Evolutionary conservation across 2,113 vertebrate species (phyloP).

Genomic region (Setophaga coronata): DNA sequence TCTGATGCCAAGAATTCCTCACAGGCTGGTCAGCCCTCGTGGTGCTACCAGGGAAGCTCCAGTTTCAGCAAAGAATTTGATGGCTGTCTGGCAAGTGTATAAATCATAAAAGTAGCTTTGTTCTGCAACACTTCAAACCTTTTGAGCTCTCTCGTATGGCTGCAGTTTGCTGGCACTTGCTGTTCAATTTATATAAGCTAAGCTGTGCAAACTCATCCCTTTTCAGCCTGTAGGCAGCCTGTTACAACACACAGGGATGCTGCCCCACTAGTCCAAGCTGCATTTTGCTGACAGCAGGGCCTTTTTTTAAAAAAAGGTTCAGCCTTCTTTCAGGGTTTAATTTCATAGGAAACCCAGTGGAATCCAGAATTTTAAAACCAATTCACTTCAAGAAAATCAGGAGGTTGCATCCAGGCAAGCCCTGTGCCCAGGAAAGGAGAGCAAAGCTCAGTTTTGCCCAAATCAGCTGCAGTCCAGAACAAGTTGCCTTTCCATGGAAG

Average conservation of each 20-base stretch:
- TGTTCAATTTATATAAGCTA: constrained; percentile 46
- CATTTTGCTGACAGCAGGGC: constrained; percentile 6
- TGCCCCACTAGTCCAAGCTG: neutral
- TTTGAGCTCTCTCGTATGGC: neutral
- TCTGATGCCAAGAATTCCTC: constrained; percentile 61
- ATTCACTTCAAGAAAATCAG: neutral
- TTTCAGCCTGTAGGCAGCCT: constrained; percentile 20
- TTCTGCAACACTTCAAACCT: constrained; percentile 63
- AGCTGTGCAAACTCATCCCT: constrained; percentile 41
- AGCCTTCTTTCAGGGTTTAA: neutral
- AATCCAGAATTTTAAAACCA: neutral
- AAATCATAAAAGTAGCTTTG: constrained; percentile 74
- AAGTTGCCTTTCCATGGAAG: neutral
- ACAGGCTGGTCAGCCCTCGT: constrained; percentile 33
- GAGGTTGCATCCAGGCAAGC: neutral
- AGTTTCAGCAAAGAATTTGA: constrained; percentile 70
- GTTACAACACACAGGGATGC: neutral
- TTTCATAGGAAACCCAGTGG: neutral
- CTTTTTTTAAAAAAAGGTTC: neutral
- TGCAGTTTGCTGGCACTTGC: constrained; percentile 46
- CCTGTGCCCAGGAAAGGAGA: neutral
- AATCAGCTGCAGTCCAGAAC: neutral
- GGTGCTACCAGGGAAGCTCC: constrained; percentile 66
- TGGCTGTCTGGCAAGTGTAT: constrained; percentile 66
- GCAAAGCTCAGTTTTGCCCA: neutral